Evolutionary conservation across 2,888 invertebrate genomes (phyloP).

Genomic region (Rotaria socialis): DNA sequence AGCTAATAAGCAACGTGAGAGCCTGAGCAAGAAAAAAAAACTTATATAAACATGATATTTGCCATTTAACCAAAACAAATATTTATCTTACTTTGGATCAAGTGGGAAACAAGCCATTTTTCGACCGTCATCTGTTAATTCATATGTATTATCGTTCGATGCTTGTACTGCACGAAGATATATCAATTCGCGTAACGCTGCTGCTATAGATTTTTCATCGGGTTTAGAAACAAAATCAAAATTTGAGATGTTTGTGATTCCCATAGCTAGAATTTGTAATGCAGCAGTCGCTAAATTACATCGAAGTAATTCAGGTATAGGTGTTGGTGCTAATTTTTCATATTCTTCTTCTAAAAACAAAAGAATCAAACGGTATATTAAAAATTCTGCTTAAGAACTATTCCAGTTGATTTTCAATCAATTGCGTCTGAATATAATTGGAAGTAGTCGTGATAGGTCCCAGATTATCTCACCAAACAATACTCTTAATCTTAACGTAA

Average conservation of each 20-base stretch:
- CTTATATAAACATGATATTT: too few species aligned
- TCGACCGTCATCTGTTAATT: slow-evolving; percentile 73
- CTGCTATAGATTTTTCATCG: slow-evolving; percentile 64
- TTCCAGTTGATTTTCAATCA: too few species aligned
- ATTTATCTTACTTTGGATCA: slow-evolving; percentile 67
- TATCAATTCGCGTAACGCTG: slow-evolving; percentile 61
- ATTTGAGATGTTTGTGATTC: slow-evolving; percentile 70
- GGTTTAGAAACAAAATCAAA: slow-evolving; percentile 90
- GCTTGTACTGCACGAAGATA: slow-evolving; percentile 67
- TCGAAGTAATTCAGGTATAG: slow-evolving; percentile 42
- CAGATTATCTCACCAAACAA: too few species aligned
- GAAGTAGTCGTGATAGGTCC: too few species aligned
- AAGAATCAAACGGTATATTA: too few species aligned
- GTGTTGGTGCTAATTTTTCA: slow-evolving; percentile 35
- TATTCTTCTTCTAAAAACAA: slow-evolving; percentile 60
- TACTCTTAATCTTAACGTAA: too few species aligned
- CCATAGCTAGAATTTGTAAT: slow-evolving; percentile 77
- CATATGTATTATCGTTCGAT: slow-evolving; percentile 47
- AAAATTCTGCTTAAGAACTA: too few species aligned
- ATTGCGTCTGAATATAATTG: too few species aligned
- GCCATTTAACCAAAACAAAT: not conserved
- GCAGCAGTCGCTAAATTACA: slow-evolving; percentile 73
- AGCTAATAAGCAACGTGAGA: slow-evolving; percentile 74
- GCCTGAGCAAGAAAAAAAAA: slow-evolving; percentile 56
- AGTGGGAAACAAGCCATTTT: slow-evolving; percentile 85